A percentile compares a stretch with the other conserved stretches of the same genome.
These are phyloP conservation scores for Trematomus loennbergii DNA, from an alignment of 2,113 vertebrate species.

Conservation along the genomic window DNA sequence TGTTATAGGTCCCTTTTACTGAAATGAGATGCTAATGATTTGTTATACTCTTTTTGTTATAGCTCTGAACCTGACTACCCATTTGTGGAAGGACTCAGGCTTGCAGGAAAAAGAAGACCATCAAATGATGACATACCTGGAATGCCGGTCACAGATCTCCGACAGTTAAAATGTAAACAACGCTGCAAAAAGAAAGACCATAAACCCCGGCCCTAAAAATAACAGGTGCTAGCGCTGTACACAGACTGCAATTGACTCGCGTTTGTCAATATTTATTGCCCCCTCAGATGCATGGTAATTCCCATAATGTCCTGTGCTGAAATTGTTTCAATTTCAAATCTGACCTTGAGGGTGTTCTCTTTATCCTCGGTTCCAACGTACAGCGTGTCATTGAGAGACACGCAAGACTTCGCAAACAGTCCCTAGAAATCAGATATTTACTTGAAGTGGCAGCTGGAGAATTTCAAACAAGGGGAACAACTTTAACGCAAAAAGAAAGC, in stretches of 20 bases:
- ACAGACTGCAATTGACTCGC: slow-evolving; percentile 30
- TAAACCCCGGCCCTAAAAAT: slow-evolving; percentile 56
- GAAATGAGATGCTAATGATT: slow-evolving; percentile 25
- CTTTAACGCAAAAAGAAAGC: slow-evolving; percentile 25
- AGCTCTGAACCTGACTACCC: background rate
- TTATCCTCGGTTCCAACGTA: slow-evolving; percentile 33
- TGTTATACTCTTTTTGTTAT: background rate
- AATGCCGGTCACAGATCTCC: background rate
- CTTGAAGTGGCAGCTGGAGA: slow-evolving; percentile 61
- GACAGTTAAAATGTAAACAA: slow-evolving; percentile 21
- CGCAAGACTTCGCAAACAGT: slow-evolving; percentile 27
- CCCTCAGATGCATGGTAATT: slow-evolving; percentile 59
- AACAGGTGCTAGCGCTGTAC: slow-evolving; percentile 27
- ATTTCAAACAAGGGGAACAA: slow-evolving; percentile 44
- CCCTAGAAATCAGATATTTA: slow-evolving; percentile 48
- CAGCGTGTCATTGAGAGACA: slow-evolving; percentile 41
- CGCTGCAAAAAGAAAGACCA: slow-evolving; percentile 33
- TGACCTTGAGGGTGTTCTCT: slow-evolving; percentile 75
- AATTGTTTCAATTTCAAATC: slow-evolving; percentile 73
- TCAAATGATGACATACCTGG: background rate
- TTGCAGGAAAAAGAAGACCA: background rate
- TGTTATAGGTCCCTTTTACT: slow-evolving; percentile 3
- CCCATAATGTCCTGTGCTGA: slow-evolving; percentile 72
- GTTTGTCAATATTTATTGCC: slow-evolving; percentile 75
- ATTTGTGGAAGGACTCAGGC: background rate